A percentile compares a stretch with the other conserved stretches of the same genome.
These are phyloP conservation scores for Drosophila neutralis DNA, from an alignment of 2,888 invertebrate genomes.

Conservation along the genomic window DNA sequence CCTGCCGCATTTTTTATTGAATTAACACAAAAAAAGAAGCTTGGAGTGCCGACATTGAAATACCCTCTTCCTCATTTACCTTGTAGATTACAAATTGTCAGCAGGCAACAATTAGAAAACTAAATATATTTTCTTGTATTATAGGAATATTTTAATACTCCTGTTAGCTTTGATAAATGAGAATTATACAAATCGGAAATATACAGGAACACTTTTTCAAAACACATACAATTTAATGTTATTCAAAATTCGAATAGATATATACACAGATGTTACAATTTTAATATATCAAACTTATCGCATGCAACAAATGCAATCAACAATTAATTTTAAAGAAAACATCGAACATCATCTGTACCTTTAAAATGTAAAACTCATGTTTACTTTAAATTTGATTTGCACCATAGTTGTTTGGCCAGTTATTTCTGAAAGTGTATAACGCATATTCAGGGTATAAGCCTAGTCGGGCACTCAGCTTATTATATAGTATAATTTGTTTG, in stretches of 20 bases:
- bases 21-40: background rate
- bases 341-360: background rate
- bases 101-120: background rate
- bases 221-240: background rate
- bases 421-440: background rate
- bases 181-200: background rate
- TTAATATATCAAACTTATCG: background rate
- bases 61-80: background rate
- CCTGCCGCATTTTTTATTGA: slow-evolving; percentile 2
- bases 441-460: background rate
- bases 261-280: no score
- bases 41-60: background rate
- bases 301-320: background rate
- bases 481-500: slow-evolving; percentile 2
- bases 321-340: background rate
- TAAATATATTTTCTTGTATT: background rate
- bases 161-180: background rate
- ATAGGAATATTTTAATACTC: background rate
- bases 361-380: background rate
- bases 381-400: no score
- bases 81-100: background rate
- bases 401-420: background rate
- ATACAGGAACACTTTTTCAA: background rate
- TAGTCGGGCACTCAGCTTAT: background rate
- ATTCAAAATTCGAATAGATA: background rate